Evolutionary conservation across 1,140 invertebrate species (phyloP), one percentile per base, ranked within the genome.

Genomic region (Lithobius niger): DNA sequence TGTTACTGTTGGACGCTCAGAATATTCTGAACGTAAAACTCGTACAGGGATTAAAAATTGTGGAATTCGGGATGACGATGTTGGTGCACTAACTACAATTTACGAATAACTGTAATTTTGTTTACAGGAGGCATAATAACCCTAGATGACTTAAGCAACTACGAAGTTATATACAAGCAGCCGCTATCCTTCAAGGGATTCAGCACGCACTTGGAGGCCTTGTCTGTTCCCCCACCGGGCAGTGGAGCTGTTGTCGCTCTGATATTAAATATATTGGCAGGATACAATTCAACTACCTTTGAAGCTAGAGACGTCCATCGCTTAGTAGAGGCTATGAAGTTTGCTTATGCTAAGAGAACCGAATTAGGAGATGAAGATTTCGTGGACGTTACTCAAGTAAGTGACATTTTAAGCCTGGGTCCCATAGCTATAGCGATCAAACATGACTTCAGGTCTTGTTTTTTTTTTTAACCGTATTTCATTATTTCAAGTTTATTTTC

Each of bases 321-420:
- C 55, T 85, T 96, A 22, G 75, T 84, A 16, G 95, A 99, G 69
- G 80, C 91, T 0, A 84, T 90, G 60, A 99, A 99, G 68, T 91
- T 87, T 69, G 88, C 87, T 0, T 97, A 85, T 66, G 91, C 90
- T 0, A 77, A 79, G 48, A 76, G 93, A 56, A 83, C 82, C 3
- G 76, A 83, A 63, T 66, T 99, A 16, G 93, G 86, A 0, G 95
- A 99, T 74, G 76, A 76, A 18, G 72, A 78, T 55, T 91, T 82
- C 69, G 76, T 83, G 24, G 71, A 82, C 66, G 76, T 87, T 36
- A 72, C 66, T 1, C 67, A 76, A 61, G 81, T 85, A 21, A 43
- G 59, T 10, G 25, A n/a, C n/a, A n/a, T n/a, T n/a, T n/a, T n/a
- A n/a, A n/a, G n/a, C n/a, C n/a, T n/a, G n/a, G n/a, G n/a, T n/a